A percentile compares a stretch with the other conserved stretches of the same genome.
phyloP scores from a whole-genome alignment of 2,888 invertebrate species.

The Amphimallon solstitiale region DNA sequence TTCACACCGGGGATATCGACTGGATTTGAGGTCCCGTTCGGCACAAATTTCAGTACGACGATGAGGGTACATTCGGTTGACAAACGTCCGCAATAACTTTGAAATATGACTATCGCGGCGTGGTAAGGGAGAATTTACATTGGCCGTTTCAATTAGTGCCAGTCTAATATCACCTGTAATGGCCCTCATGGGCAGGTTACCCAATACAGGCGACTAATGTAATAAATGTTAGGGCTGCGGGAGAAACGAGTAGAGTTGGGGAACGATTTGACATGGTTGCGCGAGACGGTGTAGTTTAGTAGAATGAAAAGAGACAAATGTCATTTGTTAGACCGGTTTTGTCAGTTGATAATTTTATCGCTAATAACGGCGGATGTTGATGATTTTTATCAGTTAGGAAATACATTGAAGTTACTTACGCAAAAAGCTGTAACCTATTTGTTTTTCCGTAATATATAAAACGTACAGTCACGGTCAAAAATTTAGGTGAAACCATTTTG shows the following conservation, averaged over 20 bases:
- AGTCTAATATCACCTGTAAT: conserved; percentile 38
- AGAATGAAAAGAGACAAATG: too few species aligned
- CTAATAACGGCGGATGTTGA: neutral
- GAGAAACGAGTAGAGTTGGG: neutral
- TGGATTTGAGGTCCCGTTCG: neutral
- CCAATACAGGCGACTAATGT: conserved; percentile 23
- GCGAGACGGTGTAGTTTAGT: neutral
- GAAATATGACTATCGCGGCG: conserved; percentile 27
- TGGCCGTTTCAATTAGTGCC: conserved; percentile 36
- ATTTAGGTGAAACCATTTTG: too few species aligned
- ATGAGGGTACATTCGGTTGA: conserved; percentile 6
- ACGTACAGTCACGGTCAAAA: too few species aligned
- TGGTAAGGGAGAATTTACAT: conserved; percentile 31
- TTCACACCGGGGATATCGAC: neutral
- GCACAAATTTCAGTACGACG: conserved; percentile 1
- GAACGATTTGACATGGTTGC: neutral
- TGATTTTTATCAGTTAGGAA: too few species aligned
- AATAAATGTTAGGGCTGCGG: conserved; percentile 21
- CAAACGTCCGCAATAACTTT: conserved; percentile 30
- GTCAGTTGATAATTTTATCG: neutral
- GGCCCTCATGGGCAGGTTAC: conserved; percentile 19
- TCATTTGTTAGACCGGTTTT: neutral
- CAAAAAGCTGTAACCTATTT: too few species aligned
- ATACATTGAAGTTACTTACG: neutral
- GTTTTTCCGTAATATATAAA: too few species aligned